Conservation (phyloP, 2,797 vertebrate genomes). For the Gouania willdenowi region DNA sequence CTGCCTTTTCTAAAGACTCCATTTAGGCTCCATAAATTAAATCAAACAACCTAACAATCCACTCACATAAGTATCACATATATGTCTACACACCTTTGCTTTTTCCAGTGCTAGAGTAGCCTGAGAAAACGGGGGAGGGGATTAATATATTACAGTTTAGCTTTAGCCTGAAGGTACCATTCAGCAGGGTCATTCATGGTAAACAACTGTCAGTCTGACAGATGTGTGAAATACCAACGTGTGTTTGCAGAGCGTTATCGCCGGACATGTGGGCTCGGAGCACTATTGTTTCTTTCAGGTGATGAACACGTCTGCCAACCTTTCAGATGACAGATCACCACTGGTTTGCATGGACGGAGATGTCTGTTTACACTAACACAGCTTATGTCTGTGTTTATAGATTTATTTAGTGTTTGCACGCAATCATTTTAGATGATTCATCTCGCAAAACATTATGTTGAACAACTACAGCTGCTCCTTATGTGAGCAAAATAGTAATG, state of each 20-base stretch:
- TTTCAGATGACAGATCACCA: background rate
- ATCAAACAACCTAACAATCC: too few relatives aligned
- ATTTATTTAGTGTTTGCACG: too few relatives aligned
- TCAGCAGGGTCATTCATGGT: background rate
- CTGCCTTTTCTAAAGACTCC: too few relatives aligned
- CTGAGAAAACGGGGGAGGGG: background rate
- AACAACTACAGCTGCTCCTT: too few relatives aligned
- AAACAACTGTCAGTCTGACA: conserved; percentile 8
- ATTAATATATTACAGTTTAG: background rate
- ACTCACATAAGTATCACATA: too few relatives aligned
- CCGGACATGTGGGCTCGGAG: background rate
- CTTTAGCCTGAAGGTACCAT: conserved; percentile 6
- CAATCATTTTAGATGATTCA: too few relatives aligned
- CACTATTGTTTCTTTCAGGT: background rate
- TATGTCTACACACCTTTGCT: background rate
- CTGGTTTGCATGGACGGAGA: too few relatives aligned
- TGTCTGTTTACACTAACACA: too few relatives aligned
- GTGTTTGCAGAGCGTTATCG: conserved; percentile 3
- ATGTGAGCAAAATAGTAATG: too few relatives aligned
- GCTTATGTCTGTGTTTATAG: too few relatives aligned
- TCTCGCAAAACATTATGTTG: too few relatives aligned
- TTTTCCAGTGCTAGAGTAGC: background rate
- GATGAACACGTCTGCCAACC: background rate
- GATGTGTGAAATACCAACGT: background rate
- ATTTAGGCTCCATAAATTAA: too few relatives aligned